Evolutionary conservation across 1,140 invertebrate species (phyloP).

Genomic region (Polypedilum vanderplanki): DNA sequence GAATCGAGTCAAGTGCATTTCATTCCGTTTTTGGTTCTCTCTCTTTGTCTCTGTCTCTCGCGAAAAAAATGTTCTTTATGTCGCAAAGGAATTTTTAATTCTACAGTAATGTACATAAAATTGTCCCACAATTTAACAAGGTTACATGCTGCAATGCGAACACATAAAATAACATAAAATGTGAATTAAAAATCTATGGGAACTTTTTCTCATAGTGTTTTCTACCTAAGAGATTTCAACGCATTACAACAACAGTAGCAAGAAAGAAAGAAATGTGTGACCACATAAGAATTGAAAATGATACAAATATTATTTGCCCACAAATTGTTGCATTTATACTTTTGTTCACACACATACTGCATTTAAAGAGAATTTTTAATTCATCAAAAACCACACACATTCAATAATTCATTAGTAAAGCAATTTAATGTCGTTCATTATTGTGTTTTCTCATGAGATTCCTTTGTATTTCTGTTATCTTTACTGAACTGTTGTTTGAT

Average conservation of each 20-base stretch:
- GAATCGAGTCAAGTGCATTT: conserved; percentile 3
- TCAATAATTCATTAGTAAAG: conserved; percentile 14
- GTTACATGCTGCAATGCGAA: no score
- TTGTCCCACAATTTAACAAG: no score
- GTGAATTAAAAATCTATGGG: background rate
- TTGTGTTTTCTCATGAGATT: conserved; percentile 13
- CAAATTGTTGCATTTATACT: conserved; percentile 3
- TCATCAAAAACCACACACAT: background rate
- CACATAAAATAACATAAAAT: no score
- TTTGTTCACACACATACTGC: background rate
- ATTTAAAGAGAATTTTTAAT: background rate
- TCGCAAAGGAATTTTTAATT: no score
- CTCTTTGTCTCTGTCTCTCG: no score
- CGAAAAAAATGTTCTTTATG: no score
- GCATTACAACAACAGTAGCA: background rate
- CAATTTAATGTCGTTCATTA: conserved; percentile 7
- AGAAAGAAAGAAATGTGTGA: background rate
- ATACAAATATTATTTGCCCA: background rate
- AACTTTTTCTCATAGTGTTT: no score
- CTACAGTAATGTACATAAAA: no score
- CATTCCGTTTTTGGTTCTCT: background rate
- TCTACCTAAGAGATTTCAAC: background rate
- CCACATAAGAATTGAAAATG: background rate
- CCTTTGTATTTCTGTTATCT: background rate
- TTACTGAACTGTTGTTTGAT: background rate